Evolutionary conservation across 2,113 vertebrate genomes (phyloP).

Genomic region (Myanophis thanlyinensis): DNA sequence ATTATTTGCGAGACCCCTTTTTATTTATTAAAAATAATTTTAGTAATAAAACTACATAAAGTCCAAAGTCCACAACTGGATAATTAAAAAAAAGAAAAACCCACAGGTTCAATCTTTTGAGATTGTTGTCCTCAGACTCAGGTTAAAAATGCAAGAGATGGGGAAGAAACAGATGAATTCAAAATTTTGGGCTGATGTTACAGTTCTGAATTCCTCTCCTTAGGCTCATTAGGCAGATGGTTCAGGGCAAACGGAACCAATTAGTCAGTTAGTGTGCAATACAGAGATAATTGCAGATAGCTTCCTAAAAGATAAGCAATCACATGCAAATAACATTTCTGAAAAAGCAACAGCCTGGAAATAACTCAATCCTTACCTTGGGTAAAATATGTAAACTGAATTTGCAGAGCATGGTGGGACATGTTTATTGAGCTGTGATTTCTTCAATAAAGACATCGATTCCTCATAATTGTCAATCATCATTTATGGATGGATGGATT

Average conservation of each 20-base stretch:
- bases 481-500: neutral
- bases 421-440: neutral
- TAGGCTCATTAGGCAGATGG: neutral
- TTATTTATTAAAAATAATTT: neutral
- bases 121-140: neutral
- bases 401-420: neutral
- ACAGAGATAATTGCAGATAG: neutral
- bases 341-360: neutral
- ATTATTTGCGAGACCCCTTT: neutral
- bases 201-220: neutral
- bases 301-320: neutral
- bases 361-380: neutral
- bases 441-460: neutral
- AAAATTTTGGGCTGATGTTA: neutral
- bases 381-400: neutral
- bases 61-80: neutral
- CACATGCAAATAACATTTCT: neutral
- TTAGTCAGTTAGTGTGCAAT: neutral
- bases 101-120: neutral
- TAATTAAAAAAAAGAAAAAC: neutral
- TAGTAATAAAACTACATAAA: neutral
- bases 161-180: neutral
- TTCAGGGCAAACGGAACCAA: neutral
- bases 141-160: neutral
- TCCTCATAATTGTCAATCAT: neutral